phyloP scores from a whole-genome alignment of 2,888 invertebrate species.

The Brenthis hecate region DNA sequence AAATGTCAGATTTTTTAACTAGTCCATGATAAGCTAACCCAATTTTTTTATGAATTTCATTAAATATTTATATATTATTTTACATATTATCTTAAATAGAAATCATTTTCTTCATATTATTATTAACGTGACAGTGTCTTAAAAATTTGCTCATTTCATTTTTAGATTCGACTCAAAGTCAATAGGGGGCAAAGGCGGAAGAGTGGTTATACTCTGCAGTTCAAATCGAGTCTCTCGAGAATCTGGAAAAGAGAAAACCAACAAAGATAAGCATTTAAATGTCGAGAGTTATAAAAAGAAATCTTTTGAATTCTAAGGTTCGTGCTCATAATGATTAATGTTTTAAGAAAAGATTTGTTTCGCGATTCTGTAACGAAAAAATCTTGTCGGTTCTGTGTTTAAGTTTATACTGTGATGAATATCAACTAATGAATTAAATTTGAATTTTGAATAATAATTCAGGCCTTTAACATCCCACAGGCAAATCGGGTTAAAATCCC shows the following conservation, averaged over 20 bases:
- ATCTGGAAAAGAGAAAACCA: constrained; percentile 47
- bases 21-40: no score
- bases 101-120: not conserved
- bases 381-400: constrained; percentile 15
- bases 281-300: constrained; percentile 33
- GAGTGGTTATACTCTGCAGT: constrained; percentile 51
- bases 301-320: constrained; percentile 37
- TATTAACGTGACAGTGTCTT: not conserved
- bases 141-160: constrained; percentile 18
- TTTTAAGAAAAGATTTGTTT: constrained; percentile 33
- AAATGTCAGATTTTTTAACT: no score
- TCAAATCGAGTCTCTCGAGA: constrained; percentile 60
- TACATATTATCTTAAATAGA: no score
- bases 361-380: constrained; percentile 29
- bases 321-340: constrained; percentile 37
- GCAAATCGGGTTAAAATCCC: no score
- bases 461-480: no score
- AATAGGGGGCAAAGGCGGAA: constrained; percentile 59
- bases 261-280: constrained; percentile 40
- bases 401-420: constrained; percentile 19
- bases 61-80: no score
- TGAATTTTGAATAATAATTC: no score
- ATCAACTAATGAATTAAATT: constrained; percentile 19
- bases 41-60: no score
- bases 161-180: constrained; percentile 51